Base-by-base conservation (phyloP, 2,888 invertebrate genomes). In the Imbricaverruca yamaguchii region DNA sequence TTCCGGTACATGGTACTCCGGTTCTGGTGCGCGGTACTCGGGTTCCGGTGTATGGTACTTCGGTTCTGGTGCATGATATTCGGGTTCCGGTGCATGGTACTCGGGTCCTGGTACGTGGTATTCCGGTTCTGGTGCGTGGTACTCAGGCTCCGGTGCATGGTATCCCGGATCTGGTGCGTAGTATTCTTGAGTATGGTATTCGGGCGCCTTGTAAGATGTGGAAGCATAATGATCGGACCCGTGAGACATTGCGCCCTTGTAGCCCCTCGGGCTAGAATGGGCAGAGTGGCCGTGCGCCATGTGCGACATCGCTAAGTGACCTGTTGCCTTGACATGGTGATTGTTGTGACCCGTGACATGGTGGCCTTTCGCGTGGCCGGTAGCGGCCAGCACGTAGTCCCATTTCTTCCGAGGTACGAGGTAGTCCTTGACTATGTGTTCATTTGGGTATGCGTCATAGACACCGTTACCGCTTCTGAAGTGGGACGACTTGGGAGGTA, bases 331-430 rank as follows among this genome's bases (percentile, higher is more conserved):
- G 61, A 61, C 61, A 18, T 61, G 61, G 61, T 67, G 65, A 11
- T 12, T 23, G 15, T 15, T 7, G 69, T 69, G 69, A 15, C 39
- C 69, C 69, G 39, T 69, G 25, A 39, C 21, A 55, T 74, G 74
- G n/a, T 74, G 74, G 3, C 55, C 74, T 23, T 74, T 74, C 0
- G 74, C 21, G 11, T 21, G 18, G 4, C 74, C 74, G 8, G 9
- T 18, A 10, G 74, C 74, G 1, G 74, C 53, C 74, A 55, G 74
- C 21, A 74, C 74, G 74, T 74, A 74, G 55, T 74, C 74, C 74
- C 74, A 74, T 9, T 23, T 53, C 18, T 8, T 74, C 11, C 15
- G 7, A 12, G 74, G 74, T 21, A 55, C 55, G 53, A 21, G 10
- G 11, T 74, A 74, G 55, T 74, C 74, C 74, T 74, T 74, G 0